Evolutionary conservation across 2,113 vertebrate genomes (phyloP).

Genomic region (Lathamus discolor): DNA sequence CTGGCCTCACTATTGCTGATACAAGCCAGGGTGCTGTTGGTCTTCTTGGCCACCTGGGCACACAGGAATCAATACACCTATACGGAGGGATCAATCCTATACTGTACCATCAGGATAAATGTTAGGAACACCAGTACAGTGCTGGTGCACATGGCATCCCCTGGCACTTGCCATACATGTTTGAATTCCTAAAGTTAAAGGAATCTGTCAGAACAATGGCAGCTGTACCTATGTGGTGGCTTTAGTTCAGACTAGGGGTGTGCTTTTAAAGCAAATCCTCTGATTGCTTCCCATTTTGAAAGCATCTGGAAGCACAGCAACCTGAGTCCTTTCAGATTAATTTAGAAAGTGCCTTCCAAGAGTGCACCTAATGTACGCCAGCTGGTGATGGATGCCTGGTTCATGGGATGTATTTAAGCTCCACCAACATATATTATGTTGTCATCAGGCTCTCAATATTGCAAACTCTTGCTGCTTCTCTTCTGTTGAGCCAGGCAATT

Average conservation of each 20-base stretch:
- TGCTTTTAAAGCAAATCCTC: neutral
- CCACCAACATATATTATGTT: too few relatives aligned
- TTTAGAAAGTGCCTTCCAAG: neutral
- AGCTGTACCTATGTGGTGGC: neutral
- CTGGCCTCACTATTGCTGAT: neutral
- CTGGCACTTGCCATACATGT: neutral
- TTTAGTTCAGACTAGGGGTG: neutral
- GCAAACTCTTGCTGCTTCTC: neutral
- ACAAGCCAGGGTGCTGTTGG: neutral
- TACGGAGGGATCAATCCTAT: rapidly evolving
- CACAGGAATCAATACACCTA: neutral
- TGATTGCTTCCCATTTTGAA: neutral
- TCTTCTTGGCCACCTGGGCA: neutral
- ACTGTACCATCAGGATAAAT: neutral
- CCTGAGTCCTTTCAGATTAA: neutral
- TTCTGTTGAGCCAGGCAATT: neutral
- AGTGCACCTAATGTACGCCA: rapidly evolving
- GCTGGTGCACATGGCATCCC: neutral
- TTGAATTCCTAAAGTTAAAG: neutral
- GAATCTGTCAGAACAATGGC: neutral
- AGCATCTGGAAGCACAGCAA: neutral
- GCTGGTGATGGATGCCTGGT: neutral
- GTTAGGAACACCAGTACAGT: neutral
- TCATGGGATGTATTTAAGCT: neutral
- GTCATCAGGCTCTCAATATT: neutral